phyloP scores from a whole-genome alignment of 1,140 invertebrate genomes.

The Acyrthosiphon pisum region DNA sequence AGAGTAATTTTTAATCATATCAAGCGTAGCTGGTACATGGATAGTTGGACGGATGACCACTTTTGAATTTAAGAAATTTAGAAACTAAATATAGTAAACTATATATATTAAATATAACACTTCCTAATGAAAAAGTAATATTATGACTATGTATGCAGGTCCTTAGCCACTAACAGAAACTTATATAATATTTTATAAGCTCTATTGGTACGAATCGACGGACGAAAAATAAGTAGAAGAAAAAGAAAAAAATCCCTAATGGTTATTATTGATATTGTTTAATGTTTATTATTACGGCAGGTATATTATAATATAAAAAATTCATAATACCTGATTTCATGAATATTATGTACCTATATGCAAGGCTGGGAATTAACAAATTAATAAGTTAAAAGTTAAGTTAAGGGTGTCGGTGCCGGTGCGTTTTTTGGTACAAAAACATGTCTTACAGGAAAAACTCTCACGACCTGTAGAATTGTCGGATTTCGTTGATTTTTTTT shows the following conservation, averaged over 20 bases:
- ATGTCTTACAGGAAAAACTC: no score
- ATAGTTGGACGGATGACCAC: not conserved
- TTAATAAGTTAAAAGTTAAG: no score
- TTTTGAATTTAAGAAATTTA: not conserved
- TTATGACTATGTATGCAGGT: not conserved
- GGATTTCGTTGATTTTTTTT: no score
- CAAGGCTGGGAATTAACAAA: no score
- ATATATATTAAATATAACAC: no score
- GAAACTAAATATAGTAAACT: not conserved
- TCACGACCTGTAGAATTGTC: no score
- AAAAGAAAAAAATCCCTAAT: not conserved
- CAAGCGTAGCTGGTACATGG: not conserved
- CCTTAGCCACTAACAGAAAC: no score
- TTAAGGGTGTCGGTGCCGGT: no score
- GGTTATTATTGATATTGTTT: not conserved
- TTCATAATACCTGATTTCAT: not conserved
- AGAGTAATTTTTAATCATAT: no score
- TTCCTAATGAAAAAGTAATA: not conserved
- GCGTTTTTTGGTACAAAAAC: no score
- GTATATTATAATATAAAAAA: not conserved
- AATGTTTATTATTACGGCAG: not conserved
- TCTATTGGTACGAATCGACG: not conserved
- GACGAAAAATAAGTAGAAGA: not conserved
- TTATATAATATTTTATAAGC: no score
- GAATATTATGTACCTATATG: not conserved